Conservation (phyloP, 2,797 vertebrate species). For the Lepus townsendii region DNA sequence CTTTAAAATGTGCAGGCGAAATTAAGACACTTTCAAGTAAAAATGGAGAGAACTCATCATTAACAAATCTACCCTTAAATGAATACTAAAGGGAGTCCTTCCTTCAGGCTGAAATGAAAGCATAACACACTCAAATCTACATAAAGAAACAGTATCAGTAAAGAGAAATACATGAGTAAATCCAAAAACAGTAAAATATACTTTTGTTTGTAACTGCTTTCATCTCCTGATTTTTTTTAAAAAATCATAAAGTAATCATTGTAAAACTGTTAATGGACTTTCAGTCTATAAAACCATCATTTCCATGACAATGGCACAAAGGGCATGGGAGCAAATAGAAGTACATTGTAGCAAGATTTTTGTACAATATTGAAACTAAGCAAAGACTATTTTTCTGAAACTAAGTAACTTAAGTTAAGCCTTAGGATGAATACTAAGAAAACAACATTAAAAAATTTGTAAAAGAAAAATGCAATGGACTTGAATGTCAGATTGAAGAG, state of each 20-base stretch:
- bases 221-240: constrained; percentile 5
- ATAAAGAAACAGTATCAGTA: neutral
- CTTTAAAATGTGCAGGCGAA: constrained; percentile 39
- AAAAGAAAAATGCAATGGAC: neutral
- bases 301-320: neutral
- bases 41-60: constrained; percentile 9
- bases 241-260: constrained; percentile 28
- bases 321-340: neutral
- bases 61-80: neutral
- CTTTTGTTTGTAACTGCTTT: constrained; percentile 11
- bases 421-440: neutral
- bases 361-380: neutral
- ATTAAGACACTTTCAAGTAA: constrained; percentile 51
- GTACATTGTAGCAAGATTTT: neutral
- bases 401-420: neutral
- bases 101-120: constrained; percentile 27
- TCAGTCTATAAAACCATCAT: neutral
- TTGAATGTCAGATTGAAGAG: neutral
- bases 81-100: neutral
- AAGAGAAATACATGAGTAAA: constrained; percentile 21
- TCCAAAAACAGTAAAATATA: neutral
- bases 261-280: neutral
- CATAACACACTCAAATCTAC: constrained; percentile 26
- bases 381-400: constrained; percentile 9
- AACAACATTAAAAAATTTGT: neutral